Conservation (phyloP, 1,140 invertebrate species). For the Drosophila neocordata region DNA sequence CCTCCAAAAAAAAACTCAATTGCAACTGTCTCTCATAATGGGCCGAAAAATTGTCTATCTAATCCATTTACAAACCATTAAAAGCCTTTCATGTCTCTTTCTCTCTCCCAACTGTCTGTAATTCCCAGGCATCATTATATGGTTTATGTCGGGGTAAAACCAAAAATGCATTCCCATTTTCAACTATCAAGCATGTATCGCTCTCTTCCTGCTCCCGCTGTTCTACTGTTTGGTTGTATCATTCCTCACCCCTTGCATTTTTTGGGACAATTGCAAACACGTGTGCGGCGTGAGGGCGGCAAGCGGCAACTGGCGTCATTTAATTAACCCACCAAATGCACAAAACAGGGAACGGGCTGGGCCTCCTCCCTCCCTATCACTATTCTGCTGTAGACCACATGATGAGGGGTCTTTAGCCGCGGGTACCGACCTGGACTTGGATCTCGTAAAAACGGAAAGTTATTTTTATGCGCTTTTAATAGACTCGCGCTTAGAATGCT, state of each 20-base stretch:
- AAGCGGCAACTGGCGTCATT: conserved; percentile 64
- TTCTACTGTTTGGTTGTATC: not conserved
- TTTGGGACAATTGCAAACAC: conserved; percentile 67
- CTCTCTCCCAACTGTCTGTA: conserved; percentile 59
- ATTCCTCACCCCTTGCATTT: not conserved
- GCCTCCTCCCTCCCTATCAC: not conserved
- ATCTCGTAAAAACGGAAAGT: conserved; percentile 70
- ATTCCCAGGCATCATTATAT: conserved; percentile 47
- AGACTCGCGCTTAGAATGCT: conserved; percentile 68
- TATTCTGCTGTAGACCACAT: conserved; percentile 42
- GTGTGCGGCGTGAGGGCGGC: conserved; percentile 62
- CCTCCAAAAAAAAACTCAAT: not conserved
- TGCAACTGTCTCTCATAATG: conserved; percentile 15
- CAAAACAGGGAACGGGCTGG: conserved; percentile 18
- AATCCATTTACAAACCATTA: conserved; percentile 8
- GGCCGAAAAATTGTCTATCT: conserved; percentile 28
- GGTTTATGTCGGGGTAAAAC: conserved; percentile 22
- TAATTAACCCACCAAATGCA: conserved; percentile 71
- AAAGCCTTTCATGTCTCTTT: conserved; percentile 23
- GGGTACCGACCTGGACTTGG: conserved; percentile 39
- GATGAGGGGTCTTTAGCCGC: conserved; percentile 37
- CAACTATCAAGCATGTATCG: not conserved
- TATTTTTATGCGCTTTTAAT: conserved; percentile 81
- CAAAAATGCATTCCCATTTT: conserved; percentile 24
- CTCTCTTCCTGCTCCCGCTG: not conserved